phyloP scores from a whole-genome alignment of 2,113 vertebrate species.

The Elachura formosa region DNA sequence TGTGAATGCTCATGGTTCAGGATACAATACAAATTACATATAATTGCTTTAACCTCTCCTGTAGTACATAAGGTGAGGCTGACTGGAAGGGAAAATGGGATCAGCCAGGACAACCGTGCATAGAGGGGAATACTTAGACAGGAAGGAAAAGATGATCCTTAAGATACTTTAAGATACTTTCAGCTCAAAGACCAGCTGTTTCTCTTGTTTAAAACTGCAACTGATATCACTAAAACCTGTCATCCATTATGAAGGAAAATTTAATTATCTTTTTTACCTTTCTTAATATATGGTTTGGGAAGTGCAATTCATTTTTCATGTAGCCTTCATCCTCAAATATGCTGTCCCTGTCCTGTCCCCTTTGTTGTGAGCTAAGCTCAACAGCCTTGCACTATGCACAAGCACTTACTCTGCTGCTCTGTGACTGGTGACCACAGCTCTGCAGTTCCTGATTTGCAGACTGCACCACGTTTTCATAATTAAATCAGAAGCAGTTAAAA shows the following conservation, averaged over 20 bases:
- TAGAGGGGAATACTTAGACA: not conserved
- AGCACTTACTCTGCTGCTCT: not conserved
- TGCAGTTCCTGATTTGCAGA: not conserved
- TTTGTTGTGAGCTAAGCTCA: not conserved
- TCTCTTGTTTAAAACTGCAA: not conserved
- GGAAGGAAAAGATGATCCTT: not conserved
- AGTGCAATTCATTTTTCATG: not conserved
- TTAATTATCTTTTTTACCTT: not conserved
- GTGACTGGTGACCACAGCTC: not conserved
- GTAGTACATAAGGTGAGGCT: not conserved
- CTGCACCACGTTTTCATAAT: not conserved
- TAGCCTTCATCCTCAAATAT: not conserved
- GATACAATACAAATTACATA: not conserved
- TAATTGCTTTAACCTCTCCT: not conserved
- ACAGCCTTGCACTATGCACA: not conserved
- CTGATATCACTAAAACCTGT: not conserved
- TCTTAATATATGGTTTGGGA: not conserved
- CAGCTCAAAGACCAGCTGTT: not conserved
- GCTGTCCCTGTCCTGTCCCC: not conserved
- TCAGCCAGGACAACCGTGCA: not conserved
- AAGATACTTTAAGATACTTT: not conserved
- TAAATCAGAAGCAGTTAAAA: not conserved
- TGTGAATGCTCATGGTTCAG: not conserved
- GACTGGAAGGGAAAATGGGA: not conserved
- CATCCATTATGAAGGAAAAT: not conserved